These are phyloP conservation scores for Oligia fasciuncula DNA, from an alignment of 2,888 invertebrate genomes.

Conservation along the genomic window DNA sequence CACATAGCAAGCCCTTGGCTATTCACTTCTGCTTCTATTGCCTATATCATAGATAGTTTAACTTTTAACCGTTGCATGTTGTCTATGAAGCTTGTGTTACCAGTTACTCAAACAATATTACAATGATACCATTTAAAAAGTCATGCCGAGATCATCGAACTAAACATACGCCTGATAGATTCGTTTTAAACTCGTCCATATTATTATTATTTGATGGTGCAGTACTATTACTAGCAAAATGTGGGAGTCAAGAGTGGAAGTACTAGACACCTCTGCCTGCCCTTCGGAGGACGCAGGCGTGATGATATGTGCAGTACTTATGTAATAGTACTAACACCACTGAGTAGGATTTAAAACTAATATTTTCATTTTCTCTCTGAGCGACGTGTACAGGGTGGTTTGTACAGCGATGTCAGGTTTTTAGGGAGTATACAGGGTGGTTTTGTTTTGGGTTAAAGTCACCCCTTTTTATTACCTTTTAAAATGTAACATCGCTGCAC, in stretches of 20 bases:
- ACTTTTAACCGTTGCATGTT: neutral
- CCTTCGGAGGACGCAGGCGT: neutral
- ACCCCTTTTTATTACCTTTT: neutral
- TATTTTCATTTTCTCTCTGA: slow-evolving; percentile 13
- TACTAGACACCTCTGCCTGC: neutral
- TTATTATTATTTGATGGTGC: slow-evolving; percentile 1
- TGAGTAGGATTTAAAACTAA: slow-evolving; percentile 7
- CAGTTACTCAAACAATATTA: slow-evolving; percentile 31
- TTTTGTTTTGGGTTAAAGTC: neutral
- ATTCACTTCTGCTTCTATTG: neutral
- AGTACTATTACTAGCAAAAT: slow-evolving; percentile 18
- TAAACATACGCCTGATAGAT: slow-evolving; percentile 30
- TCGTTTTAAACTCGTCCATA: slow-evolving; percentile 29
- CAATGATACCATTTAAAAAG: slow-evolving; percentile 4
- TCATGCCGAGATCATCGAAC: slow-evolving; percentile 52
- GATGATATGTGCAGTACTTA: neutral
- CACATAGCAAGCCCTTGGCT: neutral
- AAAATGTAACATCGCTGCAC: neutral
- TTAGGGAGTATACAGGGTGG: neutral
- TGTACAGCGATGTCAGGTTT: neutral
- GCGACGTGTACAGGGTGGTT: neutral
- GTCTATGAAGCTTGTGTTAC: neutral
- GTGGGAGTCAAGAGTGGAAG: too few species aligned
- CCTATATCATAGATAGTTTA: neutral
- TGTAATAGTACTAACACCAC: slow-evolving; percentile 13